Percentiles rank a stretch among this genome's conserved stretches.
Evolutionary conservation across 2,113 vertebrate genomes (phyloP).

Genomic region (Tyrannus savana): DNA sequence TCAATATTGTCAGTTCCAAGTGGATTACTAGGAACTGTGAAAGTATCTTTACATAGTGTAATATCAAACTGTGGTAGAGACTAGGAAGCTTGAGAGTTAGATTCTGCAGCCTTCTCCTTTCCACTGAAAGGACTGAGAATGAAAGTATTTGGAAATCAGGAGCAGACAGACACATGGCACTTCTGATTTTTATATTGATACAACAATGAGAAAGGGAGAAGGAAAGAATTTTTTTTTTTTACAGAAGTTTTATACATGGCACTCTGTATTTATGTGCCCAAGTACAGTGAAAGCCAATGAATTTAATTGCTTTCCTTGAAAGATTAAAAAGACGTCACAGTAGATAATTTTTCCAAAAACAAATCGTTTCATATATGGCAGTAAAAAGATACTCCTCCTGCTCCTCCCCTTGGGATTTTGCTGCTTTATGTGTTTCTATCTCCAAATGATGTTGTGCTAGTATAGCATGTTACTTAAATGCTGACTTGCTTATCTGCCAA

Average conservation of each 20-base stretch:
- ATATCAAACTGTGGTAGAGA: neutral
- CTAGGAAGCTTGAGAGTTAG: neutral
- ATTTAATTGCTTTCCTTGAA: neutral
- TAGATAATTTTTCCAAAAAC: neutral
- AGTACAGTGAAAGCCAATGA: neutral
- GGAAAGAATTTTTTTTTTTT: neutral
- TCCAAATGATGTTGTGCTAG: neutral
- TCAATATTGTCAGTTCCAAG: neutral
- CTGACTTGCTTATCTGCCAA: neutral
- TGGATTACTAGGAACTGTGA: neutral
- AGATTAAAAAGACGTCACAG: neutral
- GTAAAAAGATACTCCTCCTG: neutral
- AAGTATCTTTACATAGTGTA: neutral
- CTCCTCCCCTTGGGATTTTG: neutral
- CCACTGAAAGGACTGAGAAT: neutral
- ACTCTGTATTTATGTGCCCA: neutral
- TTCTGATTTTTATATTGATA: neutral
- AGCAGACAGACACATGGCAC: neutral
- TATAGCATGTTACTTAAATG: neutral
- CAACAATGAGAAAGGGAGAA: neutral
- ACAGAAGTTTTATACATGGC: neutral
- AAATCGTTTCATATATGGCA: neutral
- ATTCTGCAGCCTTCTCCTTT: neutral
- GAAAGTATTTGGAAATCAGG: neutral
- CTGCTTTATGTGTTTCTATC: neutral